Percentiles rank a stretch among this genome's conserved stretches.
Evolutionary conservation across 2,797 vertebrate genomes (phyloP).

Genomic region (Champsocephalus gunnari): DNA sequence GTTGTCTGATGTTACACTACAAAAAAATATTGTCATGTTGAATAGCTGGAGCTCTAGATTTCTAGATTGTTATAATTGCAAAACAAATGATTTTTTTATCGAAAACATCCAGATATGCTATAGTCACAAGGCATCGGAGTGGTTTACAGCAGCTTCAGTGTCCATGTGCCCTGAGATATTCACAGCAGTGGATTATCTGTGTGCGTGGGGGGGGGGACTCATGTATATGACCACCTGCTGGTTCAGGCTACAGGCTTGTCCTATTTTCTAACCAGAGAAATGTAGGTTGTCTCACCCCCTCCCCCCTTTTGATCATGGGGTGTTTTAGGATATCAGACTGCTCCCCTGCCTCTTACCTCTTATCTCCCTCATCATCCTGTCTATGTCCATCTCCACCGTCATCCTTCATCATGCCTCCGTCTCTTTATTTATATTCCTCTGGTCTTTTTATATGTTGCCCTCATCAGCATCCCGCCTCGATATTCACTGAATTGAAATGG

Average conservation of each 20-base stretch:
- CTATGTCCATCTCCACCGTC: conserved; percentile 32
- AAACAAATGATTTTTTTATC: not conserved
- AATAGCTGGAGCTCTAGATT: too few species aligned
- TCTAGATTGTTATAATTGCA: not conserved
- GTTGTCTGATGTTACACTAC: not conserved
- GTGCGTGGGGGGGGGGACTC: not conserved
- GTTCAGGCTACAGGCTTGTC: conserved; percentile 4
- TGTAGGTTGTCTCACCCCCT: conserved; percentile 41
- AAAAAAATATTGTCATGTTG: not conserved
- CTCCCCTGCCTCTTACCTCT: conserved; percentile 4
- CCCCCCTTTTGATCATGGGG: conserved; percentile 10
- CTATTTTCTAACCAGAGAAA: conserved; percentile 32
- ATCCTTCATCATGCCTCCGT: conserved; percentile 19
- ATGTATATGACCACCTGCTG: conserved; percentile 3
- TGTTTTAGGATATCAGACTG: conserved; percentile 57
- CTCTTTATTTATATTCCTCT: conserved; percentile 16
- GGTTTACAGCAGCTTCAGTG: not conserved
- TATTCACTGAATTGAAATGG: conserved; percentile 31
- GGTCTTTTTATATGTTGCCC: conserved; percentile 30
- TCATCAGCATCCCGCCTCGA: conserved; percentile 37
- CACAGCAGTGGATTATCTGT: not conserved
- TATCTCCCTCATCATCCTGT: not conserved
- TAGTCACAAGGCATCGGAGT: not conserved
- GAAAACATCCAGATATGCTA: too few species aligned
- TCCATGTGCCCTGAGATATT: not conserved